phyloP scores from a whole-genome alignment of 2,888 invertebrate genomes.

The Apeira syringaria region DNA sequence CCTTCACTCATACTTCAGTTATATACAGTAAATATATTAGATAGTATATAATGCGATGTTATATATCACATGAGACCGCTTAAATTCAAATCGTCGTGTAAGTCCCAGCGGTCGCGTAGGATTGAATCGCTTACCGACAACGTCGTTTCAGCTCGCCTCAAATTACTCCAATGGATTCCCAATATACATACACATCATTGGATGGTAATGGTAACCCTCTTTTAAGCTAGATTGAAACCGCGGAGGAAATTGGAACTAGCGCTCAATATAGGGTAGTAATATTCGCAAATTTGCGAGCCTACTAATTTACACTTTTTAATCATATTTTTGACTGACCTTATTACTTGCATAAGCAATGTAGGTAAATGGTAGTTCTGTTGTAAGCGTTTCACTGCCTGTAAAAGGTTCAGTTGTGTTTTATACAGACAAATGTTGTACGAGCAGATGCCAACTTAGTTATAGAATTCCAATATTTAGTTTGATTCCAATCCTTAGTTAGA shows the following conservation, averaged over 20 bases:
- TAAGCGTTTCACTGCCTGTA: too few species aligned
- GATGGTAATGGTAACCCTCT: slow-evolving; percentile 48
- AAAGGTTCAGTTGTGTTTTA: too few species aligned
- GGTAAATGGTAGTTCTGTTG: too few species aligned
- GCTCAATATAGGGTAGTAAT: too few species aligned
- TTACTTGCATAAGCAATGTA: too few species aligned
- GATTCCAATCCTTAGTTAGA: too few species aligned
- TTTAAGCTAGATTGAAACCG: slow-evolving; percentile 54
- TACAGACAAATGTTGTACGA: too few species aligned
- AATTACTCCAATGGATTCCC: slow-evolving; percentile 71
- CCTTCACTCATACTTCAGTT: not conserved
- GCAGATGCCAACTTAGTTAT: too few species aligned
- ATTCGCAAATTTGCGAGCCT: too few species aligned
- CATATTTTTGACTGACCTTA: too few species aligned
- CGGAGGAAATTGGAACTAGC: slow-evolving; percentile 50
- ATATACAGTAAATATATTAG: not conserved
- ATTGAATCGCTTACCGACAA: slow-evolving; percentile 76
- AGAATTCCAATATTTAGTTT: too few species aligned
- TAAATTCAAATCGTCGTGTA: slow-evolving; percentile 67
- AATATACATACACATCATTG: slow-evolving; percentile 71
- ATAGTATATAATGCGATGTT: not conserved
- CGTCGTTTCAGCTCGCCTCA: slow-evolving; percentile 71
- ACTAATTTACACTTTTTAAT: too few species aligned
- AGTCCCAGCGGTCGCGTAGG: slow-evolving; percentile 59
- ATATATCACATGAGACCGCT: slow-evolving; percentile 48